Evolutionary conservation across 2,888 invertebrate species (phyloP).

Genomic region (Oligia strigilis): DNA sequence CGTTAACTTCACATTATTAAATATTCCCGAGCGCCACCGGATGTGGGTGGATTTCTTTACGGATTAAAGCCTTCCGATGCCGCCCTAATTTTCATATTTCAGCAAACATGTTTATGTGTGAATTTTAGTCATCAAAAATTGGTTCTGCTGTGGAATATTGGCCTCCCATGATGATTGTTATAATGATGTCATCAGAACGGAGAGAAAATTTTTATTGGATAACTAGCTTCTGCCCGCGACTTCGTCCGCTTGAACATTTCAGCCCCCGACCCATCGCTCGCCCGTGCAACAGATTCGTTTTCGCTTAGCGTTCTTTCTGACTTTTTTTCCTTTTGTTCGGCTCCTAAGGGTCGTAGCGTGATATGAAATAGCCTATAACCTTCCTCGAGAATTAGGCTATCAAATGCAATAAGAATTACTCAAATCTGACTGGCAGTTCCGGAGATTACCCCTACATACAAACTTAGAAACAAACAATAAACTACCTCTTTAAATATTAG

Average conservation of each 20-base stretch:
- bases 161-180: constrained; percentile 21
- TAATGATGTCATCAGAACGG: background rate
- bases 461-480: too few species aligned
- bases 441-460: too few species aligned
- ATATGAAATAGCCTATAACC: too few species aligned
- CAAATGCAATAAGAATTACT: too few species aligned
- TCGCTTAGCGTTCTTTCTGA: too few species aligned
- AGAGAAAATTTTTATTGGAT: background rate
- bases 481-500: too few species aligned
- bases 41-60: constrained; percentile 77
- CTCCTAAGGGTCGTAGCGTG: too few species aligned
- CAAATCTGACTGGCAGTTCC: too few species aligned
- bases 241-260: background rate
- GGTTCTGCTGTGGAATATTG: constrained; percentile 15
- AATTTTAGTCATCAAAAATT: constrained; percentile 43
- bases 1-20: constrained; percentile 73
- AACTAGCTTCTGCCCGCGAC: background rate
- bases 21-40: constrained; percentile 82
- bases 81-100: constrained; percentile 65
- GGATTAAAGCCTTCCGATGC: constrained; percentile 64
- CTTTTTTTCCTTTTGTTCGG: too few species aligned
- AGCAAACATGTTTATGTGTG: constrained; percentile 53
- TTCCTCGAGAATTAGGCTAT: too few species aligned
- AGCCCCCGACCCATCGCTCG: too few species aligned
- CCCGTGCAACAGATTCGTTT: too few species aligned